Conservation (phyloP, 2,113 vertebrate genomes). For the Myodes glareolus region DNA sequence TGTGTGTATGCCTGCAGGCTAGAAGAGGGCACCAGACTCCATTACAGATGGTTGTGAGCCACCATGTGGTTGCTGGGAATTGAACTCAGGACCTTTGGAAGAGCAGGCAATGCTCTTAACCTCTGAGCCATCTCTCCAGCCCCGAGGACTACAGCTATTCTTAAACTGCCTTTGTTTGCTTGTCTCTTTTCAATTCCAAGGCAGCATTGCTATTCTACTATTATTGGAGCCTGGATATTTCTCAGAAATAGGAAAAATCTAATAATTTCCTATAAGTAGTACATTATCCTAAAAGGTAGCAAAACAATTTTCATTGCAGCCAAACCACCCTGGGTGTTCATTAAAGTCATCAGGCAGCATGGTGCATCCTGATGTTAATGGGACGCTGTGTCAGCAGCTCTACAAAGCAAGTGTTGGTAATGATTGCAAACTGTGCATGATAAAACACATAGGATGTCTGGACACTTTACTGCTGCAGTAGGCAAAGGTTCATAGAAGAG, state of each 20-base stretch:
- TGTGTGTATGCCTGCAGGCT: too few species aligned
- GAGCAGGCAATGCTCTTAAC: too few species aligned
- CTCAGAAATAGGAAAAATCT: conserved; percentile 58
- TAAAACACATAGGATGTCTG: background rate
- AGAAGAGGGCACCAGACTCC: too few species aligned
- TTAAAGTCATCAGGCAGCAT: background rate
- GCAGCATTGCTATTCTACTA: background rate
- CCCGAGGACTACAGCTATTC: conserved; percentile 1
- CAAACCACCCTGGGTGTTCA: conserved; percentile 3
- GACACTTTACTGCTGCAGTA: background rate
- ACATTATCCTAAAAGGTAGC: conserved; percentile 36
- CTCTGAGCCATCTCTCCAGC: too few species aligned
- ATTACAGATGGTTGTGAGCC: too few species aligned
- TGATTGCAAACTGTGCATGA: background rate
- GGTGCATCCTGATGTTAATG: background rate
- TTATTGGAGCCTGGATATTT: conserved; percentile 54
- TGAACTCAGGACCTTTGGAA: too few species aligned
- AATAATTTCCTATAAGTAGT: conserved; percentile 47
- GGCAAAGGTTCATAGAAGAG: background rate
- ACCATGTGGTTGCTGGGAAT: too few species aligned
- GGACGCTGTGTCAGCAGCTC: background rate
- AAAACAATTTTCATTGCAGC: background rate
- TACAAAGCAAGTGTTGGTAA: background rate
- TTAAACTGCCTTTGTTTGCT: conserved; percentile 41
- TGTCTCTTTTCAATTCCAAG: conserved; percentile 21